A percentile compares a stretch with the other conserved stretches of the same genome.
Evolutionary conservation across 2,888 invertebrate species (phyloP).

Genomic region (Cheilosia variabilis): DNA sequence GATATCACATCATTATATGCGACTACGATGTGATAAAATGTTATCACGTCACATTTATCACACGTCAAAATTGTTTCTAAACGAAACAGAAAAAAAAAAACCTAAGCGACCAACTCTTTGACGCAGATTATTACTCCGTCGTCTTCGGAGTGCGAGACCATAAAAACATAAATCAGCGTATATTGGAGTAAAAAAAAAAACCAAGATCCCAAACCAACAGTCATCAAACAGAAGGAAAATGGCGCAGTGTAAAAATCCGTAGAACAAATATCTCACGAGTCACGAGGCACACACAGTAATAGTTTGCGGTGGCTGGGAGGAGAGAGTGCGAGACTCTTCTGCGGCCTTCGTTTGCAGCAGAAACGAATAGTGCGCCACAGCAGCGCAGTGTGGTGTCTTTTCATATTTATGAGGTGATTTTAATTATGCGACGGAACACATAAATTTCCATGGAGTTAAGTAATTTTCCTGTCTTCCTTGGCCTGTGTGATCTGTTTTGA

Average conservation of each 20-base stretch:
- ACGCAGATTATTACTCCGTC: slow-evolving; percentile 41
- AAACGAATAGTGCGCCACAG: slow-evolving; percentile 30
- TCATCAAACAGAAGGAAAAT: slow-evolving; percentile 39
- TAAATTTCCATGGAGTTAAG: slow-evolving; percentile 69
- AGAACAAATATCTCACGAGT: slow-evolving; percentile 67
- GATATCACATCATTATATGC: slow-evolving; percentile 40
- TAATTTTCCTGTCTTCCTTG: slow-evolving; percentile 67
- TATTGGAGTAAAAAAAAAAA: slow-evolving; percentile 6
- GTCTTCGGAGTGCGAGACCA: slow-evolving; percentile 13
- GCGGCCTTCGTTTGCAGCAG: slow-evolving; percentile 23
- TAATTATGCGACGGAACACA: slow-evolving; percentile 74
- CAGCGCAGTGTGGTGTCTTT: slow-evolving; percentile 61
- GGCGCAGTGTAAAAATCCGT: slow-evolving; percentile 61
- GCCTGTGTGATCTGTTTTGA: slow-evolving; percentile 55
- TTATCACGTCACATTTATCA: slow-evolving; percentile 64
- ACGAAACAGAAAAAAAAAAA: too few relatives aligned
- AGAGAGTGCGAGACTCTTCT: slow-evolving; percentile 20
- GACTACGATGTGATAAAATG: slow-evolving; percentile 64
- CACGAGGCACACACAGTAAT: slow-evolving; percentile 45
- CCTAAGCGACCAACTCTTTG: slow-evolving; percentile 16
- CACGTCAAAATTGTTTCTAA: not conserved
- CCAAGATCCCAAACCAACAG: slow-evolving; percentile 2
- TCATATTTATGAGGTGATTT: slow-evolving; percentile 74
- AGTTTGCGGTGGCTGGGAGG: slow-evolving; percentile 13
- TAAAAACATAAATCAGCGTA: slow-evolving; percentile 58